Conservation (phyloP, 1,140 invertebrate species). For the Macrocentrus cingulum region DNA sequence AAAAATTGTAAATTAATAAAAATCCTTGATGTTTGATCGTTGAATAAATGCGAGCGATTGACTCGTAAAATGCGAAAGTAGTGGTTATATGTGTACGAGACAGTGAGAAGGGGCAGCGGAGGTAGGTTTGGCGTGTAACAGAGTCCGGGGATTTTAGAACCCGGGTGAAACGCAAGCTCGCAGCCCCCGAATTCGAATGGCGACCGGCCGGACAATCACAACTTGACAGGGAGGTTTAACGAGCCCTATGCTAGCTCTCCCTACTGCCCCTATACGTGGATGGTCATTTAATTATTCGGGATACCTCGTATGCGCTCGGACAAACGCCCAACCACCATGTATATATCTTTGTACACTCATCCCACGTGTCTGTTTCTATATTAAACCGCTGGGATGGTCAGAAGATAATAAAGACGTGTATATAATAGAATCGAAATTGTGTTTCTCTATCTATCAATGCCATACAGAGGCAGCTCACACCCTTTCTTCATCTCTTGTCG, state of each 20-base stretch:
- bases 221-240: slow-evolving; percentile 59
- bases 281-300: slow-evolving; percentile 61
- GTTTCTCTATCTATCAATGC: slow-evolving; percentile 59
- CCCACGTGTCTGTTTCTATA: slow-evolving; percentile 45
- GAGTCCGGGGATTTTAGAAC: slow-evolving; percentile 49
- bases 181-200: slow-evolving; percentile 30
- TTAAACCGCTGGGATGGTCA: slow-evolving; percentile 48
- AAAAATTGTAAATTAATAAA: slow-evolving; percentile 10
- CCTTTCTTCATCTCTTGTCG: slow-evolving; percentile 19
- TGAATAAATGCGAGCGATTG: slow-evolving; percentile 47
- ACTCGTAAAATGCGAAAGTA: slow-evolving; percentile 49
- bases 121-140: slow-evolving; percentile 25
- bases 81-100: too few species aligned
- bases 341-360: slow-evolving; percentile 32
- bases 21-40: slow-evolving; percentile 4
- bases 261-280: slow-evolving; percentile 34
- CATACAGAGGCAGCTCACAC: slow-evolving; percentile 31
- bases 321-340: slow-evolving; percentile 21
- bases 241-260: slow-evolving; percentile 52
- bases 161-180: slow-evolving; percentile 43
- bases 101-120: not conserved
- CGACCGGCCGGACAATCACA: slow-evolving; percentile 53
- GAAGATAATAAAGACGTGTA: slow-evolving; percentile 55
- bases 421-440: slow-evolving; percentile 59
- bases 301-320: slow-evolving; percentile 46